Evolutionary conservation across 2,888 invertebrate genomes (phyloP).

Genomic region (Chrysotoxum bicinctum): DNA sequence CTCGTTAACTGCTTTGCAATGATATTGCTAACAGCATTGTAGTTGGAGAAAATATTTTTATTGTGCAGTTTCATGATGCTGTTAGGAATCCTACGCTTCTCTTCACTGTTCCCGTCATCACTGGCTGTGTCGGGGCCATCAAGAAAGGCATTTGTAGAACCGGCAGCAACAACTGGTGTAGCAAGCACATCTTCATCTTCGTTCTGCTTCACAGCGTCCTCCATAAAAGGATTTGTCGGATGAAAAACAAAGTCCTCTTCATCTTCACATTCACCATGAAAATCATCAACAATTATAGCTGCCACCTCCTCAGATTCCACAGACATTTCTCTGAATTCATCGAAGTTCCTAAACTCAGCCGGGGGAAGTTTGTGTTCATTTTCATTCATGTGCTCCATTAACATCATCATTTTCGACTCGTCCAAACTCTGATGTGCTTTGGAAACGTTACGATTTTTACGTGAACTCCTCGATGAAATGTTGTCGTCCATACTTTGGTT

Average conservation of each 20-base stretch:
- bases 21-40: constrained; percentile 78
- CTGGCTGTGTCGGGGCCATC: constrained; percentile 39
- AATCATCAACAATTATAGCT: background rate
- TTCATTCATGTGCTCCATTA: constrained; percentile 77
- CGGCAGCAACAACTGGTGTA: background rate
- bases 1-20: constrained; percentile 79
- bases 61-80: constrained; percentile 76
- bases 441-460: constrained; percentile 81
- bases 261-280: background rate
- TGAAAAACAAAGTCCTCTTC: constrained; percentile 76
- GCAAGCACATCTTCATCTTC: constrained; percentile 6
- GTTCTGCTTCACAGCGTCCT: constrained; percentile 74
- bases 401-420: constrained; percentile 83
- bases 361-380: constrained; percentile 26
- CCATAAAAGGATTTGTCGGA: constrained; percentile 80
- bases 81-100: constrained; percentile 66
- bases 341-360: constrained; percentile 39
- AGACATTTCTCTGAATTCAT: constrained; percentile 31
- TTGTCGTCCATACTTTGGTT: constrained; percentile 91
- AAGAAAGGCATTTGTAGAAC: constrained; percentile 42
- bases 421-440: constrained; percentile 88
- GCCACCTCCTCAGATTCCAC: constrained; percentile 25
- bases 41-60: constrained; percentile 77
- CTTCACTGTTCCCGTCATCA: constrained; percentile 50
- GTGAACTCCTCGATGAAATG: constrained; percentile 78